phyloP scores from a whole-genome alignment of 2,113 vertebrate species.

The Euleptes europaea region DNA sequence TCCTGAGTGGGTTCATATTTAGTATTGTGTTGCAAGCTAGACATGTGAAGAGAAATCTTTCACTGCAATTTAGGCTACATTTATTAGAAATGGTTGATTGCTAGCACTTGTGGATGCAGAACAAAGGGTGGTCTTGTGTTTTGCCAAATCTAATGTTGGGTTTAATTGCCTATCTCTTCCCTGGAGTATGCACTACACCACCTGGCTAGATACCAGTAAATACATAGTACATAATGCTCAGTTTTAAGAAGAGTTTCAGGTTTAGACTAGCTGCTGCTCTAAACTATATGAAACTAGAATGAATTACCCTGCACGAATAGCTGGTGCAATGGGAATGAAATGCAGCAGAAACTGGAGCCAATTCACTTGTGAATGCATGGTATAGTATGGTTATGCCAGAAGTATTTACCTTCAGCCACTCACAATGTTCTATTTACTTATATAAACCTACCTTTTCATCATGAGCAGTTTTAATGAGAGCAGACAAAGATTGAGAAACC shows the following conservation, averaged over 20 bases:
- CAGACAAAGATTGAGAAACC: no score
- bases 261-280: background rate
- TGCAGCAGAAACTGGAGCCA: no score
- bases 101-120: background rate
- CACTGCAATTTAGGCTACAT: background rate
- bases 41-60: background rate
- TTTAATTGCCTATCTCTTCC: background rate
- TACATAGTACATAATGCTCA: background rate
- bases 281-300: background rate
- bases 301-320: no score
- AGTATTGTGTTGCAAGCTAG: conserved; percentile 30
- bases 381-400: no score
- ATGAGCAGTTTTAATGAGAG: no score
- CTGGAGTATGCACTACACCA: background rate
- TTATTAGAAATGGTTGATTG: background rate
- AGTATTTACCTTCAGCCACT: no score
- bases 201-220: fast-evolving
- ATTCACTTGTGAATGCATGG: no score
- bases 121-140: background rate
- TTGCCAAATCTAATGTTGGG: background rate
- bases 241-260: background rate
- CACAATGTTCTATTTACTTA: no score
- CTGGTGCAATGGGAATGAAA: no score
- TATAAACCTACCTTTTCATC: no score
- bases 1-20: conserved; percentile 38